phyloP scores from a whole-genome alignment of 1,140 invertebrate species.

The Drosophila mojavensis region DNA sequence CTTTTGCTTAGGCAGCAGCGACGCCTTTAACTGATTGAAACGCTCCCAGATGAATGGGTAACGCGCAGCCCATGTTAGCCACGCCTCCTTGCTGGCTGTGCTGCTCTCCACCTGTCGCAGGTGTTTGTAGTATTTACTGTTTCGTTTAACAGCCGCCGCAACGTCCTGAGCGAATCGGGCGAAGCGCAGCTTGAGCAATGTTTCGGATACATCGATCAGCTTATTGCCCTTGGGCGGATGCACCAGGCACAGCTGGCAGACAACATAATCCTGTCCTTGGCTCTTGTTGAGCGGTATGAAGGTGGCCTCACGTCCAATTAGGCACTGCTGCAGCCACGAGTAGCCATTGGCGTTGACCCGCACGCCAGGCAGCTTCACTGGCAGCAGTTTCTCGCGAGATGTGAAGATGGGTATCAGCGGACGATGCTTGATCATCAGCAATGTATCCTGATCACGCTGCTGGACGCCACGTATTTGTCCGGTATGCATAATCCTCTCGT shows the following conservation, averaged over 20 bases:
- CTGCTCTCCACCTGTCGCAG: slow-evolving; percentile 64
- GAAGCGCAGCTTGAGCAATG: slow-evolving; percentile 71
- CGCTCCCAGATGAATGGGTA: slow-evolving; percentile 74
- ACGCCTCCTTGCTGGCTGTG: slow-evolving; percentile 65
- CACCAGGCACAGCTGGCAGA: slow-evolving; percentile 76
- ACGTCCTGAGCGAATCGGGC: slow-evolving; percentile 67
- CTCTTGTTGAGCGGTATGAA: slow-evolving; percentile 74
- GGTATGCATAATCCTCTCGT: slow-evolving; percentile 77
- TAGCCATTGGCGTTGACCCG: slow-evolving; percentile 73
- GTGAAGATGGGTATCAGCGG: slow-evolving; percentile 73
- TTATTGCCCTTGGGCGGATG: slow-evolving; percentile 74
- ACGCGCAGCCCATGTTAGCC: slow-evolving; percentile 62
- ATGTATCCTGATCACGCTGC: slow-evolving; percentile 70
- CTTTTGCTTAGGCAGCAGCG: slow-evolving; percentile 68
- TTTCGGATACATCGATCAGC: slow-evolving; percentile 73
- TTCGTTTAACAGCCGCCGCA: slow-evolving; percentile 58
- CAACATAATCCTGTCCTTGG: slow-evolving; percentile 62
- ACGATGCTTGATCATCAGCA: slow-evolving; percentile 72
- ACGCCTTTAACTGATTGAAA: slow-evolving; percentile 64
- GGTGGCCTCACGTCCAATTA: slow-evolving; percentile 74
- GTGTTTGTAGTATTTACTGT: slow-evolving; percentile 76
- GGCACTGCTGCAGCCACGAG: slow-evolving; percentile 75
- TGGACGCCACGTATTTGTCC: slow-evolving; percentile 68
- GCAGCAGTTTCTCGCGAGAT: slow-evolving; percentile 60
- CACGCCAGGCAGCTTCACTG: slow-evolving; percentile 74